phyloP scores from a whole-genome alignment of 2,113 vertebrate genomes.

The Sialia sialis region DNA sequence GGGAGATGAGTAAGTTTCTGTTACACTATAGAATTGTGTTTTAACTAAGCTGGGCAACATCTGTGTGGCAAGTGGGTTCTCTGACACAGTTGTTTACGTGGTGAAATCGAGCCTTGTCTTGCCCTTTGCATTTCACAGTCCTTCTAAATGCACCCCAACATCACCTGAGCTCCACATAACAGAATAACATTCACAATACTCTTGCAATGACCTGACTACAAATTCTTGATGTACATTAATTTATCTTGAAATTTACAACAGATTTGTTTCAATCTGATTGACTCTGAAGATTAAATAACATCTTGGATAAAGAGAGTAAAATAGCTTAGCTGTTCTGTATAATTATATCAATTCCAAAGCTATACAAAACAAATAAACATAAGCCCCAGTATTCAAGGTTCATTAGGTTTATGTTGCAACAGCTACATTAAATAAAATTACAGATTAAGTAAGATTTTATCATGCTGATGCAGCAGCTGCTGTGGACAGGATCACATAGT shows the following conservation, averaged over 20 bases:
- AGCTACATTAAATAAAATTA: conserved; percentile 14
- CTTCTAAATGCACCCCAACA: not conserved
- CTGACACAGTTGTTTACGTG: not conserved
- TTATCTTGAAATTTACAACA: not conserved
- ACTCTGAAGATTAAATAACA: conserved; percentile 43
- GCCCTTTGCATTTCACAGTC: not conserved
- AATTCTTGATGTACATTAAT: not conserved
- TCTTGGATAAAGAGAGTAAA: conserved; percentile 25
- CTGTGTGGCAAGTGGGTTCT: not conserved
- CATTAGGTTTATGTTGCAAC: conserved; percentile 23
- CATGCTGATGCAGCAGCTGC: not conserved
- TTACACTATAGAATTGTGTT: not conserved
- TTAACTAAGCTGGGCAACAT: not conserved
- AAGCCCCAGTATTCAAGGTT: conserved; percentile 22
- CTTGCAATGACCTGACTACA: not conserved
- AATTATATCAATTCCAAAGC: conserved; percentile 50
- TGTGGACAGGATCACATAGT: not conserved
- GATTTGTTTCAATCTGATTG: conserved; percentile 3
- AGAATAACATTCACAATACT: not conserved
- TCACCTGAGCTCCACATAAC: not conserved
- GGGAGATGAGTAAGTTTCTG: not conserved
- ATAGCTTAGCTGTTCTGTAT: conserved; percentile 14
- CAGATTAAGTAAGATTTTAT: conserved; percentile 14
- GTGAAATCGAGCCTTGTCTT: not conserved
- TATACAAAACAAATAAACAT: conserved; percentile 43